These are phyloP conservation scores for Eurytoma adleriae DNA, from an alignment of 2,888 invertebrate species.

Conservation along the genomic window DNA sequence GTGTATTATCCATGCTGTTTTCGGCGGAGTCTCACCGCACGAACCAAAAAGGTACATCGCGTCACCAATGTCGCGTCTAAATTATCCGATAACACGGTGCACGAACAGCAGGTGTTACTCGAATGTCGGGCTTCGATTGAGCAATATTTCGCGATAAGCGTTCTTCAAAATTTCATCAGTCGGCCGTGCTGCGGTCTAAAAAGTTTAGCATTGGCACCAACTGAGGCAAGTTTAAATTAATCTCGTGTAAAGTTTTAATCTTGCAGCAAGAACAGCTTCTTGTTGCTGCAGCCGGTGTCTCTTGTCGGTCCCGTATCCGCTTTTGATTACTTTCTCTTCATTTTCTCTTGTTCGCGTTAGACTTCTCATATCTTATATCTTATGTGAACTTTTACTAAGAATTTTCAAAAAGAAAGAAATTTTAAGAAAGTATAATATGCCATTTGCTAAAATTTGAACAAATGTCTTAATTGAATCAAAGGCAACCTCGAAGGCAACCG, in stretches of 20 bases:
- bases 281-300: slow-evolving; percentile 18
- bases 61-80: not conserved
- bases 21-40: not conserved
- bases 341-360: slow-evolving; percentile 2
- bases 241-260: slow-evolving; percentile 41
- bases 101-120: not conserved
- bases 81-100: slow-evolving; percentile 18
- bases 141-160: slow-evolving; percentile 12
- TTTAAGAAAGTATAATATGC: too few species aligned
- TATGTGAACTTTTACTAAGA: too few species aligned
- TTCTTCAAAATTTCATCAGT: slow-evolving; percentile 45
- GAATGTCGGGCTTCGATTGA: slow-evolving; percentile 28
- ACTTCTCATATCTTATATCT: not conserved
- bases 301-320: slow-evolving; percentile 5
- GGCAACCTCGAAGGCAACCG: too few species aligned
- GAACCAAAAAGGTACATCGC: slow-evolving; percentile 5
- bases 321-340: slow-evolving; percentile 13
- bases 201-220: not conserved
- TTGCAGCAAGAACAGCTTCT: slow-evolving; percentile 25
- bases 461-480: too few species aligned
- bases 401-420: too few species aligned
- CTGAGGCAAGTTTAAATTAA: slow-evolving; percentile 34
- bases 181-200: not conserved
- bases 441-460: too few species aligned
- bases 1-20: slow-evolving; percentile 41